A percentile compares a stretch with the other conserved stretches of the same genome.
Conservation (phyloP, 2,113 vertebrate genomes). For the Eudyptes chrysolophus region DNA sequence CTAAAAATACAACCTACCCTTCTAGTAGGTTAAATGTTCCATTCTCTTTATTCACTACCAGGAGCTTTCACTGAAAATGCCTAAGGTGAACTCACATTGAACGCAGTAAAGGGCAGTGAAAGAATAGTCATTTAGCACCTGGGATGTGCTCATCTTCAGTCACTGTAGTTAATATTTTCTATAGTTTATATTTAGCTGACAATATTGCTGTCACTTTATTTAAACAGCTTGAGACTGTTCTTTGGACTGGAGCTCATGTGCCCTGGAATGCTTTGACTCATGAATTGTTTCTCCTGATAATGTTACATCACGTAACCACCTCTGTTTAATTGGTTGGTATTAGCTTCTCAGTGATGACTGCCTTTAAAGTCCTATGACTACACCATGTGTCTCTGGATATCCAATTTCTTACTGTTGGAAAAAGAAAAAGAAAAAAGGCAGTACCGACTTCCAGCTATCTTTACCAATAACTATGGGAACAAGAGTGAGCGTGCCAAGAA, state of each 20-base stretch:
- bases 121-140: conserved; percentile 48
- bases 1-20: not conserved
- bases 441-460: conserved; percentile 72
- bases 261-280: conserved; percentile 98
- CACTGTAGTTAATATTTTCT: conserved; percentile 79
- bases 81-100: not conserved
- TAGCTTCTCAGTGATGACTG: conserved; percentile 74
- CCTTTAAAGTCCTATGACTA: conserved; percentile 85
- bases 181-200: conserved; percentile 93
- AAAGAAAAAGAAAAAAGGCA: conserved; percentile 46
- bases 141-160: conserved; percentile 73
- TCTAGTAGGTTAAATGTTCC: not conserved
- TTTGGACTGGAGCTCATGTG: conserved; percentile 87
- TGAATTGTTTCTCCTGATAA: conserved; percentile 97
- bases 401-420: conserved; percentile 83
- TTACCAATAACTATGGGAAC: conserved; percentile 79
- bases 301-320: conserved; percentile 94
- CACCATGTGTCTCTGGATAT: conserved; percentile 86
- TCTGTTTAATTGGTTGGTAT: conserved; percentile 88
- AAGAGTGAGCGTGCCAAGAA: conserved; percentile 55
- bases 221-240: conserved; percentile 89
- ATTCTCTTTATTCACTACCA: not conserved
- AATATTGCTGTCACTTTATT: conserved; percentile 92
- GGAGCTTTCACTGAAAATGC: not conserved
- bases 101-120: not conserved